Conservation (phyloP, 2,113 vertebrate genomes). For the Rhizomys pruinosus region DNA sequence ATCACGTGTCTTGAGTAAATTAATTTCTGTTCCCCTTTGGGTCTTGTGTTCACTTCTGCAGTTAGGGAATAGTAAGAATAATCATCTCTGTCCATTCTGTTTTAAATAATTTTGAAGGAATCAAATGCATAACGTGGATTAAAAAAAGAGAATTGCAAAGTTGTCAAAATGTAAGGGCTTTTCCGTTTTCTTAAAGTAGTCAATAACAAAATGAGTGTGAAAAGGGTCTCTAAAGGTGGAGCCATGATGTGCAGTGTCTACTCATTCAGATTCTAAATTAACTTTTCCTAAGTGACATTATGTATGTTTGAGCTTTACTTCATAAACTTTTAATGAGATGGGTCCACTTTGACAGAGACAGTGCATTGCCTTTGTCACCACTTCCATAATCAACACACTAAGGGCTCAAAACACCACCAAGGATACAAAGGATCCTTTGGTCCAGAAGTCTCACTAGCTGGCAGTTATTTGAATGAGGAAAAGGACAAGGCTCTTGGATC, state of each 20-base stretch:
- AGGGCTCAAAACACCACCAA: background rate
- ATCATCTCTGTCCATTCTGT: background rate
- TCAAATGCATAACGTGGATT: background rate
- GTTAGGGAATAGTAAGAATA: constrained; percentile 22
- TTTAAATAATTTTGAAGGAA: constrained; percentile 1
- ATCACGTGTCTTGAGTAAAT: background rate
- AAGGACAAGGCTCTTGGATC: constrained; percentile 71
- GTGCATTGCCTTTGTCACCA: constrained; percentile 33
- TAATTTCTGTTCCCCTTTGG: background rate
- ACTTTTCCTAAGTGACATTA: constrained; percentile 49
- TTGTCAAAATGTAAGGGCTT: background rate
- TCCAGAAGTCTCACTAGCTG: constrained; percentile 1
- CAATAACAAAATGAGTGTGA: constrained; percentile 6
- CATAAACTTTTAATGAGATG: constrained; percentile 40
- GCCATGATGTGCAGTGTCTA: background rate
- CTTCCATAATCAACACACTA: constrained; percentile 21
- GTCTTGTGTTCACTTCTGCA: constrained; percentile 8
- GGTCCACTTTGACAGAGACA: constrained; percentile 43
- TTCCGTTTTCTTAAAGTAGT: constrained; percentile 14
- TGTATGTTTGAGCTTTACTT: constrained; percentile 15
- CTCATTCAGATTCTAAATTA: constrained; percentile 46
- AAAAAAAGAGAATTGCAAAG: background rate
- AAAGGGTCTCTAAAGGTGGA: background rate
- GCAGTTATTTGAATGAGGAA: constrained; percentile 55
- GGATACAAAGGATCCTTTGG: constrained; percentile 24